Evolutionary conservation across 2,888 invertebrate genomes (phyloP), one percentile per base, ranked within the genome.

Genomic region (Eucera pruinosa): DNA sequence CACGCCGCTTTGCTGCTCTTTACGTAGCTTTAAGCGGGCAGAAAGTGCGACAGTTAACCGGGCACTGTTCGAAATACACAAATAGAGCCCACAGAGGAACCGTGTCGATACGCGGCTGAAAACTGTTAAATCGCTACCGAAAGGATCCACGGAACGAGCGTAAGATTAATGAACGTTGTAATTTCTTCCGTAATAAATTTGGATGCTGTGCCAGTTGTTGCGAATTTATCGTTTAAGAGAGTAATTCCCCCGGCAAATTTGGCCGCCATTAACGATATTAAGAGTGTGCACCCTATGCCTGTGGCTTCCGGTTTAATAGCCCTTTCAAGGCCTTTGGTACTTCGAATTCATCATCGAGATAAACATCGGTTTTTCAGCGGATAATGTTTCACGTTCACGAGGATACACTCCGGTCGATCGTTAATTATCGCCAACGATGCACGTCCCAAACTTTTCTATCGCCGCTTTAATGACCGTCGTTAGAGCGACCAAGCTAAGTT

Each of bases 331-430:
- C 61, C 68, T 45, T 43, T n/a, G 55, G 48, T 61, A 55, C 72
- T 68, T 68, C 77, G 77, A 84, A 83, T 83, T 82, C 83, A 84
- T 84, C 84, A 80, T 66, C 80, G 70, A 84, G 84, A 84, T 84
- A 84, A 84, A 75, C 78, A 84, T 84, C 84, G 78, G 72, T 82
- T 82, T 84, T 84, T 84, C 84, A 82, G 54, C 80, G 84, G 82
- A 84, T 84, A 84, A 78, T 78, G 82, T 84, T 84, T 82, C 84
- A 78, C 84, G 84, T 75, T 74, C 73, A 62, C 69, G 70, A 33
- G 58, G 80, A 72, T 80, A 72, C 65, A 58, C 67, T 43, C 65
- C n/a, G 69, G 54, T 43, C 70, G 84, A 75, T 82, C 84, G 84
- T 84, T 85, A 85, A 81, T 85, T 84, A 84, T 74, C 81, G 70